Percentiles rank a stretch among this genome's conserved stretches.
Evolutionary conservation across 2,797 vertebrate species (phyloP).

Genomic region (Delichon dasypus): DNA sequence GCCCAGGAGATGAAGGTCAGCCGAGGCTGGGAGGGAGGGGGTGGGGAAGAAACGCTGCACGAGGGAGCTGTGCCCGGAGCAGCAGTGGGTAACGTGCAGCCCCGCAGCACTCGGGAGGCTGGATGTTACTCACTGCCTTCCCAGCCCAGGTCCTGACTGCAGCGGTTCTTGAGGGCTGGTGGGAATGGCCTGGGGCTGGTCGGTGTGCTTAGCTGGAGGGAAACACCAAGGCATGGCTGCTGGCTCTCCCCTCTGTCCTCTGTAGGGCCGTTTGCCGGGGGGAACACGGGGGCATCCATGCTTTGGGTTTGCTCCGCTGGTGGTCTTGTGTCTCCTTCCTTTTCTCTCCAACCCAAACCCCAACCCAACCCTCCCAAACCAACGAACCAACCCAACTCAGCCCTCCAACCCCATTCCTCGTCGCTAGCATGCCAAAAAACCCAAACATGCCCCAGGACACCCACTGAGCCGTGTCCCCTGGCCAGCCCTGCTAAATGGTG

Average conservation of each 20-base stretch:
- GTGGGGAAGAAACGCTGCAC: slow-evolving; percentile 39
- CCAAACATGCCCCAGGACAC: not conserved
- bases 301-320: not conserved
- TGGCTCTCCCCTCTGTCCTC: not conserved
- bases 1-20: slow-evolving; percentile 95
- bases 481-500: not conserved
- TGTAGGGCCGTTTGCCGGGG: accelerated
- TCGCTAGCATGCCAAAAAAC: not conserved
- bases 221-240: not conserved
- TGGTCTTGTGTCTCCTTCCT: not conserved
- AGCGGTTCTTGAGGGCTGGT: slow-evolving; percentile 60
- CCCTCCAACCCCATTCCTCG: not conserved
- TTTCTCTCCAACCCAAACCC: not conserved
- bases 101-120: slow-evolving; percentile 51
- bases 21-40: not conserved
- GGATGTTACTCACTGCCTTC: slow-evolving; percentile 70
- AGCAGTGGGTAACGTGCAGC: slow-evolving; percentile 73
- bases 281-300: accelerated
- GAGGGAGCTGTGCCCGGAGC: slow-evolving; percentile 58
- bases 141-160: slow-evolving; percentile 63
- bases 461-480: not conserved
- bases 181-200: not conserved
- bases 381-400: not conserved
- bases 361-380: not conserved
- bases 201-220: not conserved